A percentile compares a stretch with the other conserved stretches of the same genome.
Conservation (phyloP, 2,113 vertebrate species). For the Dasypus novemcinctus region DNA sequence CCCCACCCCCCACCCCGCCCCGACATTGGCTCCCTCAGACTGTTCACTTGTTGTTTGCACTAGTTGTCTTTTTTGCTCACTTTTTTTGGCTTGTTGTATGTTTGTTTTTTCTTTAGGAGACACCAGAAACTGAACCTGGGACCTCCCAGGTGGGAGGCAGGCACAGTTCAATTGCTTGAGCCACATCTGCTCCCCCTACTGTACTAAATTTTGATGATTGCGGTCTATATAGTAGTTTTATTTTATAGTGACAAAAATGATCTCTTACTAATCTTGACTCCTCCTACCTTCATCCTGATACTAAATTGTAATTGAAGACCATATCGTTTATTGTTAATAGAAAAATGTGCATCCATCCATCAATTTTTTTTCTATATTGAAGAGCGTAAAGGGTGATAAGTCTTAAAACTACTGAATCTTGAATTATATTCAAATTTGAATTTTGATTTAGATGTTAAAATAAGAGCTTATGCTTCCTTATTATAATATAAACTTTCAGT, state of each 20-base stretch:
- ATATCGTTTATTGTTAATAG: not conserved
- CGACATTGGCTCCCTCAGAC: no score
- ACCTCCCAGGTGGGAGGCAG: no score
- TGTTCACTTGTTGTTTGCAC: no score
- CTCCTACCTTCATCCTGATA: not conserved
- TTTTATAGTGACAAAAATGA: not conserved
- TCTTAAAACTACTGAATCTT: not conserved
- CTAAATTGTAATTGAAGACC: not conserved
- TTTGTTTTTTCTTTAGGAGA: no score
- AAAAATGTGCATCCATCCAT: not conserved
- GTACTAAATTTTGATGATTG: not conserved
- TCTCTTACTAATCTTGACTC: not conserved
- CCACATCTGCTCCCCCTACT: not conserved
- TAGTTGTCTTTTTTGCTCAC: no score
- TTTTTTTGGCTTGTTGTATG: no score
- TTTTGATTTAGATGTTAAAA: not conserved
- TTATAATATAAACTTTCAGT: slow-evolving; percentile 6
- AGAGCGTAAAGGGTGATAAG: not conserved
- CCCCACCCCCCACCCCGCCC: no score
- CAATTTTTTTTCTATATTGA: not conserved
- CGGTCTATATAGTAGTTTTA: not conserved
- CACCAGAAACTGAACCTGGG: no score
- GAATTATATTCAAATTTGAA: not conserved
- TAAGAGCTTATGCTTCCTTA: not conserved
- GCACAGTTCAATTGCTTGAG: no score